These are phyloP conservation scores for Myopa testacea DNA, from an alignment of 2,888 invertebrate species.

Conservation along the genomic window DNA sequence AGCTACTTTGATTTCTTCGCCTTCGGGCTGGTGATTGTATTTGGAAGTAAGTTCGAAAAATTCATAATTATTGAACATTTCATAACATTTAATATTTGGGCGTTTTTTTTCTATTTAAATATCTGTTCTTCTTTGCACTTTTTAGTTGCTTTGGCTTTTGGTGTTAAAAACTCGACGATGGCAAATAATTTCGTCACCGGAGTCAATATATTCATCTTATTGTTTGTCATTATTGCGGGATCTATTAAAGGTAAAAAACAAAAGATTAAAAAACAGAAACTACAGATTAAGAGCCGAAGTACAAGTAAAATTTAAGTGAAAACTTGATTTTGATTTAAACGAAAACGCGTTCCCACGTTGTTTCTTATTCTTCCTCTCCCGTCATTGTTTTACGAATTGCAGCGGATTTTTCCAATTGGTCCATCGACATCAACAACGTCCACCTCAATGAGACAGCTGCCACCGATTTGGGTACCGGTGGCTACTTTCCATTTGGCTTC, in stretches of 20 bases:
- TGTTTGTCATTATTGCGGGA: constrained; percentile 81
- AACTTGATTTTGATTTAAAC: no score
- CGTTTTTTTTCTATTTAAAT: not conserved
- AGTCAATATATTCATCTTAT: constrained; percentile 78
- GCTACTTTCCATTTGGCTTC: constrained; percentile 90
- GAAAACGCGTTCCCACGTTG: not conserved
- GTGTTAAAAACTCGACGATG: constrained; percentile 81
- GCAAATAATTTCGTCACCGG: constrained; percentile 84
- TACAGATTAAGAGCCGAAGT: no score
- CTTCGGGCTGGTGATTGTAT: constrained; percentile 74
- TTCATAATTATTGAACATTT: not conserved
- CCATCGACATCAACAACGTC: constrained; percentile 66
- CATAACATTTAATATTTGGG: not conserved
- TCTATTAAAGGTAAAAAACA: constrained; percentile 72
- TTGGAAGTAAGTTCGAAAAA: constrained; percentile 72
- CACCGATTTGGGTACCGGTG: constrained; percentile 77
- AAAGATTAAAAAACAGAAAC: no score
- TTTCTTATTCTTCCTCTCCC: no score
- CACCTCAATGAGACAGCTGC: constrained; percentile 49
- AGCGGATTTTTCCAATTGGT: constrained; percentile 73
- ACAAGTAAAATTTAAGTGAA: no score
- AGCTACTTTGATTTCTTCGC: constrained; percentile 82
- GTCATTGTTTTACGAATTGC: not conserved
- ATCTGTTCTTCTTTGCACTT: constrained; percentile 40
- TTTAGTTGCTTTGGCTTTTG: constrained; percentile 77